Percentiles rank a stretch among this genome's conserved stretches.
These are phyloP conservation scores for Merodon equestris DNA, from an alignment of 2,888 invertebrate species.

Conservation along the genomic window DNA sequence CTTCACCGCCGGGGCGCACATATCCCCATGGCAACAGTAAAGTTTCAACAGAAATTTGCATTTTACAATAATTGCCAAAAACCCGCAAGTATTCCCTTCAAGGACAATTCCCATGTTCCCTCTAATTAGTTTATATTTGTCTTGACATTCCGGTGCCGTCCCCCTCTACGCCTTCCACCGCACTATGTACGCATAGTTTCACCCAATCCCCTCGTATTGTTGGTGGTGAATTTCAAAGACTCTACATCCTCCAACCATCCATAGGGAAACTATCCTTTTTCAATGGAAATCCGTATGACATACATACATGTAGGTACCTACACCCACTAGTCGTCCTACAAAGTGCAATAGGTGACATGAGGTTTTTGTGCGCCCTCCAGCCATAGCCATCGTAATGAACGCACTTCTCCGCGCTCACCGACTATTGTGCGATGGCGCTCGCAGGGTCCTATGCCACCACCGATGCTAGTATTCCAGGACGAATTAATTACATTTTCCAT, in stretches of 20 bases:
- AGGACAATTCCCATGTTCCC: slow-evolving; percentile 31
- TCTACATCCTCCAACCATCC: no score
- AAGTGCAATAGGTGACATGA: no score
- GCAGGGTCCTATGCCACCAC: not conserved
- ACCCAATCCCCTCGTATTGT: slow-evolving; percentile 30
- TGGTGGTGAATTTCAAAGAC: slow-evolving; percentile 27
- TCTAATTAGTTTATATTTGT: slow-evolving; percentile 62
- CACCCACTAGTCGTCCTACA: no score
- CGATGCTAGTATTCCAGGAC: slow-evolving; percentile 32
- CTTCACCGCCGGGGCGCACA: not conserved
- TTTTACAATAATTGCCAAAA: slow-evolving; percentile 52
- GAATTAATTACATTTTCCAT: slow-evolving; percentile 58
- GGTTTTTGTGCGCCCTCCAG: slow-evolving; percentile 14
- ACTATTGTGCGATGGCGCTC: not conserved
- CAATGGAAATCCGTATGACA: slow-evolving; percentile 36
- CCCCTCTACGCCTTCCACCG: no score
- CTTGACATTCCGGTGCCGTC: slow-evolving; percentile 27
- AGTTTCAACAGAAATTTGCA: slow-evolving; percentile 36
- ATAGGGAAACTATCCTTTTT: slow-evolving; percentile 12
- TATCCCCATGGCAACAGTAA: not conserved
- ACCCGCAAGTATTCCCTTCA: slow-evolving; percentile 40
- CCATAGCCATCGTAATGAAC: slow-evolving; percentile 26
- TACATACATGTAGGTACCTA: no score
- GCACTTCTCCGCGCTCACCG: slow-evolving; percentile 4
- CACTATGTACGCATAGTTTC: not conserved